These are phyloP conservation scores for Zaprionus davidi DNA, from an alignment of 1,140 invertebrate genomes.

Conservation along the genomic window DNA sequence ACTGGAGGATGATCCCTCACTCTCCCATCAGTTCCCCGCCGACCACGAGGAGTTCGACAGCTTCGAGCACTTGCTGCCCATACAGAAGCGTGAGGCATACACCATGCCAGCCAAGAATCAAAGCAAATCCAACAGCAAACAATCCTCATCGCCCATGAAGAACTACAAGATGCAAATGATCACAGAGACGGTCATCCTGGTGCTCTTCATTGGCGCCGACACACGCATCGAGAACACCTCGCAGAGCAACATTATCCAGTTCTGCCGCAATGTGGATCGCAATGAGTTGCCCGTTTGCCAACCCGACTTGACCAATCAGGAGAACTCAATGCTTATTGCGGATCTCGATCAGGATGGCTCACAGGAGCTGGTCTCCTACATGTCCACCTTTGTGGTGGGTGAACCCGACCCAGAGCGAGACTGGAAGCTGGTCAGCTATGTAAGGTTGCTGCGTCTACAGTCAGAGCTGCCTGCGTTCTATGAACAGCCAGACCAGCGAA, in stretches of 20 bases:
- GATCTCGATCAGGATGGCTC: constrained; percentile 90
- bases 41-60: constrained; percentile 54
- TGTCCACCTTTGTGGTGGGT: constrained; percentile 86
- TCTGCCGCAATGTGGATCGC: constrained; percentile 86
- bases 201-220: constrained; percentile 90
- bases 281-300: constrained; percentile 87
- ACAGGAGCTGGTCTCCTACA: constrained; percentile 90
- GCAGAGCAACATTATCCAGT: constrained; percentile 89
- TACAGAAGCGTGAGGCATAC: constrained; percentile 67
- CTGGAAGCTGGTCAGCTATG: constrained; percentile 87
- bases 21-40: constrained; percentile 45
- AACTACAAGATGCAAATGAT: constrained; percentile 84
- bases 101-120: constrained; percentile 58
- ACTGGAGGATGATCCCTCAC: not conserved
- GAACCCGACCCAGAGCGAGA: constrained; percentile 78
- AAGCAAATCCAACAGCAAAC: constrained; percentile 36
- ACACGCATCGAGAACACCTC: constrained; percentile 90
- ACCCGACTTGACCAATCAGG: constrained; percentile 89
- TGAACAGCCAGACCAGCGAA: constrained; percentile 63
- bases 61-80: constrained; percentile 58
- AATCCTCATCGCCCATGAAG: constrained; percentile 28
- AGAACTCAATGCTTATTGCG: constrained; percentile 88
- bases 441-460: constrained; percentile 88
- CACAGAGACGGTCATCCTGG: constrained; percentile 90
- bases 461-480: constrained; percentile 89